Percentiles rank a stretch among this genome's conserved stretches.
Evolutionary conservation across 2,888 invertebrate species (phyloP).

Genomic region (Drosophila imparisetae): DNA sequence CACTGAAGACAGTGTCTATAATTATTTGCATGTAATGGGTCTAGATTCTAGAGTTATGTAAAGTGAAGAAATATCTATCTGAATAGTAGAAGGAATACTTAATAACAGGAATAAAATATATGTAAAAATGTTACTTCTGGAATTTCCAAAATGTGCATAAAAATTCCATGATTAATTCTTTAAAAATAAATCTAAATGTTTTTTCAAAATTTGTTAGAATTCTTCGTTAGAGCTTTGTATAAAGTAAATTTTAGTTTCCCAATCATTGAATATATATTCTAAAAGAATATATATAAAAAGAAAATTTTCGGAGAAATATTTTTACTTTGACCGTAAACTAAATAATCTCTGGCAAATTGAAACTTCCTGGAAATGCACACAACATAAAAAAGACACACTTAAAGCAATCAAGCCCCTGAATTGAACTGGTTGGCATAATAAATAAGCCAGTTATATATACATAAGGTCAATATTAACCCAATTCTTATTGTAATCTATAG

Average conservation of each 20-base stretch:
- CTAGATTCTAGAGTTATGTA: background rate
- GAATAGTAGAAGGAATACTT: background rate
- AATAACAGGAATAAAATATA: background rate
- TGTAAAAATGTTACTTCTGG: background rate
- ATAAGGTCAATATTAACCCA: background rate
- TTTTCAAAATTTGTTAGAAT: background rate
- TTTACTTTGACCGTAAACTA: background rate
- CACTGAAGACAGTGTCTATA: background rate
- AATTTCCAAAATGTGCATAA: too few relatives aligned
- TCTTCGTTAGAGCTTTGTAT: background rate
- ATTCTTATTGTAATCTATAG: background rate
- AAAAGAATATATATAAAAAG: too few relatives aligned
- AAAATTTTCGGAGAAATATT: background rate
- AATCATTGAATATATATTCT: background rate
- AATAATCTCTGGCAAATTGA: background rate
- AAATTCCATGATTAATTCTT: background rate
- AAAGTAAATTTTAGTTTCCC: background rate
- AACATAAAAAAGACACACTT: background rate
- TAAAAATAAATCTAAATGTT: background rate
- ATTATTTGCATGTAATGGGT: background rate
- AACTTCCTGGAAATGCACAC: background rate
- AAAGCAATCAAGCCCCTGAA: background rate
- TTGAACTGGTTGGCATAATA: constrained; percentile 28
- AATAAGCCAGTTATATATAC: constrained; percentile 30
- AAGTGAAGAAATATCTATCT: too few relatives aligned